Evolutionary conservation across 1,140 invertebrate species (phyloP).

Genomic region (Lepidurus couesii): DNA sequence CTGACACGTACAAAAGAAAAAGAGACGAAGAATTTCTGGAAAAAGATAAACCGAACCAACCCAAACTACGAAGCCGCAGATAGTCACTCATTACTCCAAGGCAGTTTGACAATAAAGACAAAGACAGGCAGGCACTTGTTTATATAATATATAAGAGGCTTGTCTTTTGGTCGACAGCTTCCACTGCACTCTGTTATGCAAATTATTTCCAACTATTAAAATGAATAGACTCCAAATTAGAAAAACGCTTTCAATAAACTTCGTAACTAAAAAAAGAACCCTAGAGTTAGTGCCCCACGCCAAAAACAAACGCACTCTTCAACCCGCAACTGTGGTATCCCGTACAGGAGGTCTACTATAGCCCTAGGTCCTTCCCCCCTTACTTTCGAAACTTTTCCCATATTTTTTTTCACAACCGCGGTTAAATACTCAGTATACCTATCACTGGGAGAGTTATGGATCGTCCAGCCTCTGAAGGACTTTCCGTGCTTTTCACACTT

Average conservation of each 20-base stretch:
- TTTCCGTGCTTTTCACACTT: not conserved
- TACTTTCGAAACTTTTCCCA: not conserved
- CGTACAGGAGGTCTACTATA: not conserved
- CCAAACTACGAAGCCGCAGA: not conserved
- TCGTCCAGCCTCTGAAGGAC: not conserved
- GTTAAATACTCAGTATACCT: not conserved
- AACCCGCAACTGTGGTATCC: not conserved
- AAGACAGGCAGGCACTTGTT: slow-evolving; percentile 11
- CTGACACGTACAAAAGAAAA: not conserved
- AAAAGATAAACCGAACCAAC: not conserved
- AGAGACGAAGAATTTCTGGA: not conserved
- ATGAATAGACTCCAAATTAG: not conserved
- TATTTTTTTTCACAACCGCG: not conserved
- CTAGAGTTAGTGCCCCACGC: not conserved
- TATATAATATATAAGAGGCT: slow-evolving; percentile 9
- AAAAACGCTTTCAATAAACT: not conserved
- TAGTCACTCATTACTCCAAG: slow-evolving; percentile 6
- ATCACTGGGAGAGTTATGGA: not conserved
- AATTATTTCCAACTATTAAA: not conserved
- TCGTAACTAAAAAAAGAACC: not conserved
- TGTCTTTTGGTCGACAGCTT: slow-evolving; percentile 16
- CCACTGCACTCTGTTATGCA: slow-evolving; percentile 14
- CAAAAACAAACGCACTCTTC: not conserved
- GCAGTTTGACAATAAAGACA: slow-evolving; percentile 16
- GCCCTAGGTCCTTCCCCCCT: not conserved